These are phyloP conservation scores for Ptilorrhoa leucosticta DNA, from an alignment of 2,113 vertebrate genomes.

Conservation along the genomic window DNA sequence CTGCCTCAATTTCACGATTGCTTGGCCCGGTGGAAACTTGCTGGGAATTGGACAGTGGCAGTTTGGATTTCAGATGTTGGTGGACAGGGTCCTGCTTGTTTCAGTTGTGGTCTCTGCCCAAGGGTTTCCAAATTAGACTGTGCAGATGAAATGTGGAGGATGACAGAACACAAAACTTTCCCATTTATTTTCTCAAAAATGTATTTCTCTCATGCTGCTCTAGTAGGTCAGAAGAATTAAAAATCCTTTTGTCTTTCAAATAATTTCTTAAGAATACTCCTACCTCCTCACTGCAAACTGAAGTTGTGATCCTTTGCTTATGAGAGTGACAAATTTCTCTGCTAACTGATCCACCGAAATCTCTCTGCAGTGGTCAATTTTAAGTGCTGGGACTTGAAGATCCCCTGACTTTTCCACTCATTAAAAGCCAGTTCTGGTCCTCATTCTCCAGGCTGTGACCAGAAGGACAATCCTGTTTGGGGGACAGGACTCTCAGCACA, in stretches of 20 bases:
- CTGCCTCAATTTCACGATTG: not conserved
- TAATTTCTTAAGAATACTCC: not conserved
- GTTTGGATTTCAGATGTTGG: not conserved
- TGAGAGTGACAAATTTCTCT: not conserved
- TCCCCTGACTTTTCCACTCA: not conserved
- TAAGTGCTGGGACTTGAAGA: not conserved
- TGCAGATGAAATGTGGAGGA: fast-evolving
- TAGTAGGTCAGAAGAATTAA: not conserved
- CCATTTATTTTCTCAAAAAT: fast-evolving
- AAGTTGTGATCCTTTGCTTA: not conserved
- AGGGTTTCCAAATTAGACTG: not conserved
- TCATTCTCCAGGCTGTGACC: not conserved
- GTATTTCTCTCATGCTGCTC: not conserved
- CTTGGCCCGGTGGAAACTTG: not conserved
- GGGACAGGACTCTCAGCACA: not conserved
- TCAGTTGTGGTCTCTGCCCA: not conserved
- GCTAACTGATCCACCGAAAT: not conserved
- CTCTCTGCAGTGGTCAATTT: not conserved
- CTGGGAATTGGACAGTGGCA: not conserved
- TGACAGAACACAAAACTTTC: fast-evolving
- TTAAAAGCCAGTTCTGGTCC: not conserved
- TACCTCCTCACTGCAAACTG: not conserved
- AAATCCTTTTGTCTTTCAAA: not conserved
- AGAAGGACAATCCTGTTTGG: not conserved
- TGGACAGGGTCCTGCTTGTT: not conserved